Conservation (phyloP, 2,113 vertebrate species). For the Silurus glanis region DNA sequence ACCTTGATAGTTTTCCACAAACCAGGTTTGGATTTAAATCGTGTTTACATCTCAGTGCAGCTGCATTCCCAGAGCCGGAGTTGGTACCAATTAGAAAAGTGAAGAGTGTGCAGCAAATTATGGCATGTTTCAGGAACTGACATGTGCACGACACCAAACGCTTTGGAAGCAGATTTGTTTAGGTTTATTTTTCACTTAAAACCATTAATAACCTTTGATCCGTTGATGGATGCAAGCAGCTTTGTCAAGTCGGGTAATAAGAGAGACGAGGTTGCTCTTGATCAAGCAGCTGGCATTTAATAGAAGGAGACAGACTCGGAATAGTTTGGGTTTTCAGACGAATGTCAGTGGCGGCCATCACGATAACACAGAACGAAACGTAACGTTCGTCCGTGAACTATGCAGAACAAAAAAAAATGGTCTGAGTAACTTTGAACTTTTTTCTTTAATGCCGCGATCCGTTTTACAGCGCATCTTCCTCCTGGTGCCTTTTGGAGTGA, state of each 20-base stretch:
- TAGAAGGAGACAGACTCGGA: slow-evolving; percentile 38
- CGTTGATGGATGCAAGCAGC: slow-evolving; percentile 23
- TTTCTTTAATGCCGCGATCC: background rate
- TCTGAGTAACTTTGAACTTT: background rate
- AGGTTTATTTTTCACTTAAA: slow-evolving; percentile 25
- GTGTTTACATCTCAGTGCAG: background rate
- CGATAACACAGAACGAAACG: background rate
- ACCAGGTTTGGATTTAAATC: background rate
- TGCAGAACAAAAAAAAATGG: slow-evolving; percentile 5
- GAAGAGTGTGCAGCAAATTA: slow-evolving; percentile 22
- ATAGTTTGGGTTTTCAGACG: slow-evolving; percentile 44
- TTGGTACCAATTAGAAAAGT: slow-evolving; percentile 21
- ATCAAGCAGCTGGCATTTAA: slow-evolving; percentile 37
- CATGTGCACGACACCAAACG: background rate
- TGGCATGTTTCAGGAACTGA: background rate
- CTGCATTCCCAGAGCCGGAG: background rate
- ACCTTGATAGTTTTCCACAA: slow-evolving; percentile 8
- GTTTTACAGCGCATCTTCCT: slow-evolving; percentile 19
- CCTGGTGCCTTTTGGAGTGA: slow-evolving; percentile 26
- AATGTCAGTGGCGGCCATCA: slow-evolving; percentile 1
- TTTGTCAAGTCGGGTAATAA: slow-evolving; percentile 24
- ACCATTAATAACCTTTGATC: slow-evolving; percentile 36
- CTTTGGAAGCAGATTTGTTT: slow-evolving; percentile 12
- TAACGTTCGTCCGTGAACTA: background rate
- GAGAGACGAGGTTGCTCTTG: slow-evolving; percentile 10